Conservation (phyloP, 2,797 vertebrate species). For the Parotocinclus haroldoi region DNA sequence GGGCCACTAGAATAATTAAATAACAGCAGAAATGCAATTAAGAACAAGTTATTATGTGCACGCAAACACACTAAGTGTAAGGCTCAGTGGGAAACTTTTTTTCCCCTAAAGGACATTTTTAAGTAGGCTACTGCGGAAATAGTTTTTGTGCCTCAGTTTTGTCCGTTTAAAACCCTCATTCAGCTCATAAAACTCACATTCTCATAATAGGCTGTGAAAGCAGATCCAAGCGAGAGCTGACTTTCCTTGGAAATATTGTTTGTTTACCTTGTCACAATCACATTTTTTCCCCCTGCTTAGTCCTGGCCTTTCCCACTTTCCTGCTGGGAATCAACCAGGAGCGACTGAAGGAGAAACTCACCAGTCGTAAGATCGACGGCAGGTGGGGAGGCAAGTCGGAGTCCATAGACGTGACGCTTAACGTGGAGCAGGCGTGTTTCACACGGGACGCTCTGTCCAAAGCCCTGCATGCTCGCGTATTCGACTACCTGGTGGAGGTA, state of each 20-base stretch:
- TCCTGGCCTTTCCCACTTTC: conserved; percentile 94
- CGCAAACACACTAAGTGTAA: no score
- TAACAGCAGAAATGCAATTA: no score
- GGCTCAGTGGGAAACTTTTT: no score
- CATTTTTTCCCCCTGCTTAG: conserved; percentile 61
- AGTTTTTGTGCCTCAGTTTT: no score
- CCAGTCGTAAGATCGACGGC: conserved; percentile 97
- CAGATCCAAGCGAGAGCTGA: neutral
- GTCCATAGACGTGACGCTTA: conserved; percentile 94
- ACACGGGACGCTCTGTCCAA: conserved; percentile 94
- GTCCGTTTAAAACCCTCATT: no score
- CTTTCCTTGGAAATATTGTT: neutral
- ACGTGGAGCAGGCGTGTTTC: conserved; percentile 95
- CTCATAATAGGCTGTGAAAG: no score
- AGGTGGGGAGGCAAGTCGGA: conserved; percentile 93
- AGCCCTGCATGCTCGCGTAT: conserved; percentile 88
- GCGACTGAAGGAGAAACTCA: conserved; percentile 92
- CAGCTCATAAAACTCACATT: no score
- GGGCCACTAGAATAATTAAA: no score
- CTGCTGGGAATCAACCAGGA: conserved; percentile 91
- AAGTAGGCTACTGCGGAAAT: no score
- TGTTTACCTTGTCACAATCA: conserved; percentile 20
- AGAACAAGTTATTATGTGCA: no score
- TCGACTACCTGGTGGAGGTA: conserved; percentile 95
- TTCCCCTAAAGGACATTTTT: no score